Evolutionary conservation across 1,140 invertebrate species (phyloP), one percentile per base, ranked within the genome.

Genomic region (Popillia japonica): DNA sequence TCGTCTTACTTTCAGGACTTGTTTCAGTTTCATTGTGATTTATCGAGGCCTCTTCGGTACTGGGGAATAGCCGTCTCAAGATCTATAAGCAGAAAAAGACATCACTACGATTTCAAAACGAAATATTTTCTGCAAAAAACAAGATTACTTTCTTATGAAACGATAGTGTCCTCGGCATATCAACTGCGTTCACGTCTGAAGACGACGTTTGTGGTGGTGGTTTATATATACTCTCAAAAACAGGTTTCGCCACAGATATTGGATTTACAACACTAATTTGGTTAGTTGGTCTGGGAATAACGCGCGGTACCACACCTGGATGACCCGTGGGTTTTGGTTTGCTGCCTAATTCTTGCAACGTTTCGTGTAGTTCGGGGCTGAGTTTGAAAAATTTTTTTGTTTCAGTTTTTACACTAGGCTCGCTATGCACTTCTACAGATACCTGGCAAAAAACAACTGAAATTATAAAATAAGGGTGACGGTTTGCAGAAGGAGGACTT

Each of bases 311-410:
- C 7, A 74, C 27, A n/a, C 72, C 27, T 2, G 72, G 72, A 34
- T 48, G 23, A 44, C 40, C 40, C 23, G 17, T 22, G 20, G 77
- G 72, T 27, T 41, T 72, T 40, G 41, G 68, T 40, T 72, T 72
- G 3, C 20, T 41, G 3, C 77, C 72, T 11, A 78, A 42, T 23
- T 42, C 72, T 11, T 78, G 72, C 23, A 78, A 22, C 6, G 77
- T 78, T 40, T 78, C 44, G 20, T 78, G 42, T 34, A 78, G 23
- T 59, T 78, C 20, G 2, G 72, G 68, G 7, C 61, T 78, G 10
- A 78, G 20, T 7, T 76, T 76, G 6, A 76, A 48, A 9, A 27
- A 34, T 10, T 76, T 76, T 23, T 44, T 74, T 20, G 20, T 41
- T n/a, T 74, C 61, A 1, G 61, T 34, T 68, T 68, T 34, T 14